Conservation (phyloP, 2,888 invertebrate genomes). For the Furcula furcula region DNA sequence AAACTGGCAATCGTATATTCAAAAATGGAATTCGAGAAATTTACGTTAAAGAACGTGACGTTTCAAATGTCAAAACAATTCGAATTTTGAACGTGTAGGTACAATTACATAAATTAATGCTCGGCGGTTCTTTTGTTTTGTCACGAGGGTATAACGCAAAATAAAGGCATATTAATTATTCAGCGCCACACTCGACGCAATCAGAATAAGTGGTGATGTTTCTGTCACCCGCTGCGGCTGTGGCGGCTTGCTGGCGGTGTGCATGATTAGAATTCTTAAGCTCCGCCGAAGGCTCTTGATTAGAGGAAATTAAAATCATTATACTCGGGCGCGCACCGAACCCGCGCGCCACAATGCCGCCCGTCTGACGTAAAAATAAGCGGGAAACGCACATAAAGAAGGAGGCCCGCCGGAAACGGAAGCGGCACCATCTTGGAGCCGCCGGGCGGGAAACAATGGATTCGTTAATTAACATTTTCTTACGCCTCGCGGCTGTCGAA, state of each 20-base stretch:
- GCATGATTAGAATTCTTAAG: constrained; percentile 82
- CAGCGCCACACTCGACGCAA: constrained; percentile 80
- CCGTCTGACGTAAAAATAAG: constrained; percentile 74
- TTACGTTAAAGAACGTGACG: constrained; percentile 13
- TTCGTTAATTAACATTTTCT: constrained; percentile 91
- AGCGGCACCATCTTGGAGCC: constrained; percentile 82
- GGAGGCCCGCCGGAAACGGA: constrained; percentile 77
- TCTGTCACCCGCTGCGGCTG: constrained; percentile 68
- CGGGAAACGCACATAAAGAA: constrained; percentile 80
- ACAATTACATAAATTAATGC: constrained; percentile 66
- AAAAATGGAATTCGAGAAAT: constrained; percentile 15
- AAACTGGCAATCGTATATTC: constrained; percentile 28
- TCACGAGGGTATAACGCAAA: constrained; percentile 58
- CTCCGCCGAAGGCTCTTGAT: constrained; percentile 79
- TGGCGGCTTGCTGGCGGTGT: constrained; percentile 42
- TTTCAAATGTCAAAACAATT: constrained; percentile 30
- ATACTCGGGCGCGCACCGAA: constrained; percentile 68
- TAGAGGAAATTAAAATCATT: constrained; percentile 83
- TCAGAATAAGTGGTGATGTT: constrained; percentile 82
- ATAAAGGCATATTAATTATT: constrained; percentile 81
- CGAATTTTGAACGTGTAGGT: constrained; percentile 35
- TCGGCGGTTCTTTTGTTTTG: constrained; percentile 66
- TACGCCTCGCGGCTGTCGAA: constrained; percentile 83
- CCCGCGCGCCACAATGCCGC: constrained; percentile 62
- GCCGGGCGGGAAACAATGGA: constrained; percentile 87